Percentiles rank a stretch among this genome's conserved stretches.
Evolutionary conservation across 2,113 vertebrate genomes (phyloP).

Genomic region (Stomatorhinus ivindoensis): DNA sequence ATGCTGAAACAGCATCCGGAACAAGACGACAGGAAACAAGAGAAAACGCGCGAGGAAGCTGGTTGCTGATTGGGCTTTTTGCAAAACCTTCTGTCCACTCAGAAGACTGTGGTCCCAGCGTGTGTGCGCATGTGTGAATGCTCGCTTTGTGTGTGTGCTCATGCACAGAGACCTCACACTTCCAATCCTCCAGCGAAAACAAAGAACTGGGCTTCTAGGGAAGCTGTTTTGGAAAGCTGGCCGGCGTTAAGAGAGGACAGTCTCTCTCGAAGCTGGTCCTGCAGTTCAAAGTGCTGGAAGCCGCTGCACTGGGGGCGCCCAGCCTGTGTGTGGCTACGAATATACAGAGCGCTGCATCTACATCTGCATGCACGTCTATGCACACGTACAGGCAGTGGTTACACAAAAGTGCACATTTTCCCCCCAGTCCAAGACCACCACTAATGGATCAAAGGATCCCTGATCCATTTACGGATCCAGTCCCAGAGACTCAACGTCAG

Average conservation of each 20-base stretch:
- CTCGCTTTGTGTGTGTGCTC: neutral
- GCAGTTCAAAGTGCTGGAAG: conserved; percentile 40
- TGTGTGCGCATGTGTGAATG: neutral
- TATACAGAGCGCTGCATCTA: neutral
- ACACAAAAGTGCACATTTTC: neutral
- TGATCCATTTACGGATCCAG: neutral
- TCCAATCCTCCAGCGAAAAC: conserved; percentile 31
- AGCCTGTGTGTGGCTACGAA: conserved; percentile 9
- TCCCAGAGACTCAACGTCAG: neutral
- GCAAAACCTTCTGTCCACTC: neutral
- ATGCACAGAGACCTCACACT: conserved; percentile 10
- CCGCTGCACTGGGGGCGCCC: conserved; percentile 23
- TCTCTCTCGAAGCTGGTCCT: conserved; percentile 39
- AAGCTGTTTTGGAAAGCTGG: conserved; percentile 62
- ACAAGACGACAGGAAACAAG: neutral
- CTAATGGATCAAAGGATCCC: neutral
- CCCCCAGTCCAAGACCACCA: neutral
- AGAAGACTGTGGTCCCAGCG: neutral
- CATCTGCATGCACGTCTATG: neutral
- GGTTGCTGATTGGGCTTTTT: neutral
- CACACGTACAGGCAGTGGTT: too few relatives aligned
- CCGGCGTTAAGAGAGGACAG: conserved; percentile 41
- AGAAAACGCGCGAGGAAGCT: neutral
- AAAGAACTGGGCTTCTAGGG: conserved; percentile 48
- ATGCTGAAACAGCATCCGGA: neutral